Evolutionary conservation across 2,888 invertebrate species (phyloP).

Genomic region (Leptothorax acervorum): DNA sequence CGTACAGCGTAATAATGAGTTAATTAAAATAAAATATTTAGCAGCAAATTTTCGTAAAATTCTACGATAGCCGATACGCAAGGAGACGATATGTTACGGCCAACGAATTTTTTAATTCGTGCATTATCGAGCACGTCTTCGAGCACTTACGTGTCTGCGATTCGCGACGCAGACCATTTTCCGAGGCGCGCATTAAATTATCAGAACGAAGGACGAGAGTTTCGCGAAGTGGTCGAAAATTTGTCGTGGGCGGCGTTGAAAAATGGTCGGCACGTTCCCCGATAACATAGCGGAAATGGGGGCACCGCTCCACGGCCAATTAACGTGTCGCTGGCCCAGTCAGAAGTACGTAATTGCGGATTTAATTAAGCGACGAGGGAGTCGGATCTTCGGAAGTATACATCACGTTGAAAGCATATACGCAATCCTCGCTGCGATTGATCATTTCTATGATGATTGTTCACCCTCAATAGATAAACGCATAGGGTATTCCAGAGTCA

Average conservation of each 20-base stretch:
- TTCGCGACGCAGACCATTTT: neutral
- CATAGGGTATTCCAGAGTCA: neutral
- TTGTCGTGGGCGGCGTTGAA: slow-evolving; percentile 46
- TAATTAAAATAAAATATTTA: neutral
- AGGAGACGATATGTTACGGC: neutral
- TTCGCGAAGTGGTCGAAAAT: slow-evolving; percentile 48
- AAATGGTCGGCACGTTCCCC: slow-evolving; percentile 50
- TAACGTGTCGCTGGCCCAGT: slow-evolving; percentile 43
- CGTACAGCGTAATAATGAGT: neutral
- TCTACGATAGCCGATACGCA: neutral
- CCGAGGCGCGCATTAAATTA: slow-evolving; percentile 41
- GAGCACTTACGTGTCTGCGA: neutral
- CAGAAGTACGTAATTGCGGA: slow-evolving; percentile 42
- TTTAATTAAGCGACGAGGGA: slow-evolving; percentile 47
- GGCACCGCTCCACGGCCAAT: slow-evolving; percentile 36
- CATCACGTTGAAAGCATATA: neutral
- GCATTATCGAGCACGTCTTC: neutral
- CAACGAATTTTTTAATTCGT: neutral
- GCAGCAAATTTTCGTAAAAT: slow-evolving; percentile 2
- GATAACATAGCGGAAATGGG: slow-evolving; percentile 45
- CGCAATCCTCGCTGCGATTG: slow-evolving; percentile 1
- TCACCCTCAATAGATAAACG: neutral
- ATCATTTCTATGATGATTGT: slow-evolving; percentile 12
- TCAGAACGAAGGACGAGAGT: slow-evolving; percentile 39
- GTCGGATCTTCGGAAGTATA: slow-evolving; percentile 20